phyloP scores from a whole-genome alignment of 2,113 vertebrate genomes.

The Aegotheles bennettii region DNA sequence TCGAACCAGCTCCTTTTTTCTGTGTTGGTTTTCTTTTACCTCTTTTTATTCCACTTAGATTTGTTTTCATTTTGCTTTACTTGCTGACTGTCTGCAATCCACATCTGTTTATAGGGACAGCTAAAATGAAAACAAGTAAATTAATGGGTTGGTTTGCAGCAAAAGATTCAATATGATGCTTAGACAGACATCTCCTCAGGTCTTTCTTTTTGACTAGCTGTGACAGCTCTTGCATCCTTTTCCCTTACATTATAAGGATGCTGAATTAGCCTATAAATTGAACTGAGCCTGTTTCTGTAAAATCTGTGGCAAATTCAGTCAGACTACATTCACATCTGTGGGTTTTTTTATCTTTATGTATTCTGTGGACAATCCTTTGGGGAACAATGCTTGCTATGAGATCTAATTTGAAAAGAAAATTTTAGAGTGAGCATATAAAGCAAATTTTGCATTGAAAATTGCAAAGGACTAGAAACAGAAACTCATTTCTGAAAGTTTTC shows the following conservation, averaged over 20 bases:
- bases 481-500: not conserved
- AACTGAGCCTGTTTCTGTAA: not conserved
- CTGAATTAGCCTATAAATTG: not conserved
- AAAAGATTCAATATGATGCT: not conserved
- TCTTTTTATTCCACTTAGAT: not conserved
- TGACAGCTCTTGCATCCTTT: not conserved
- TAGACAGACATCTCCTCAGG: not conserved
- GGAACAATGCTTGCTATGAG: not conserved
- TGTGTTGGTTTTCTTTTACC: not conserved
- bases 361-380: not conserved
- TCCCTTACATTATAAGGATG: not conserved
- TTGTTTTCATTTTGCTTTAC: not conserved
- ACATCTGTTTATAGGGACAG: not conserved
- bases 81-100: not conserved
- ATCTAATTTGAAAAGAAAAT: not conserved
- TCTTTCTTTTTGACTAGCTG: not conserved
- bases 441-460: not conserved
- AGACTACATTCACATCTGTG: not conserved
- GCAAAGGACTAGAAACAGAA: not conserved
- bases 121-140: not conserved
- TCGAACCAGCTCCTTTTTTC: not conserved
- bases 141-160: not conserved
- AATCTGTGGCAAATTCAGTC: not conserved
- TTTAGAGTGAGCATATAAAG: not conserved
- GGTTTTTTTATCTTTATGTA: not conserved